Percentiles rank a stretch among this genome's conserved stretches.
Conservation (phyloP, 2,797 vertebrate genomes). For the Podargus strigoides region DNA sequence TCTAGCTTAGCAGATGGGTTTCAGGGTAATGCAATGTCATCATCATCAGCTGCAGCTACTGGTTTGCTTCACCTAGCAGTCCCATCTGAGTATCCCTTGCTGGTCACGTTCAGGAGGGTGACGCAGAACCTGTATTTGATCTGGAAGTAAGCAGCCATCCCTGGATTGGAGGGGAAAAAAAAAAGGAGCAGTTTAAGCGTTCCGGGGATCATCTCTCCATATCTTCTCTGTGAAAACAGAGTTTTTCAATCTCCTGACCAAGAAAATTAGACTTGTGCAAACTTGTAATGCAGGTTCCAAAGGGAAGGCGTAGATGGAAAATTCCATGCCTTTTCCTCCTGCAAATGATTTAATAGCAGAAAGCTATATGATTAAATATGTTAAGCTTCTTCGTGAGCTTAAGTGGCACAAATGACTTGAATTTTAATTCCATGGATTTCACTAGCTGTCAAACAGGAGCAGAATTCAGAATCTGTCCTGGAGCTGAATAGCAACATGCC, state of each 20-base stretch:
- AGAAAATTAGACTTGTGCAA: neutral
- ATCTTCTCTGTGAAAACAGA: neutral
- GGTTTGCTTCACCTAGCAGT: neutral
- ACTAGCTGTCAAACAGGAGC: neutral
- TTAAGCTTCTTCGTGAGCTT: conserved; percentile 15
- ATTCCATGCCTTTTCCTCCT: neutral
- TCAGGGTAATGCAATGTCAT: conserved; percentile 3
- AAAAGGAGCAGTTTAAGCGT: neutral
- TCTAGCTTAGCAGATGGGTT: neutral
- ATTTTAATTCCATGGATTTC: neutral
- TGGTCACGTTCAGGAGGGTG: neutral
- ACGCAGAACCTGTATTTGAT: neutral
- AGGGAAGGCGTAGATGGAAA: neutral
- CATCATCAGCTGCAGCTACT: neutral
- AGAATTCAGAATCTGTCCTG: neutral
- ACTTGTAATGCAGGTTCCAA: neutral
- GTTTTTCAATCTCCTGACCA: neutral
- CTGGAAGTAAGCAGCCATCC: neutral
- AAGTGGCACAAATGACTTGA: neutral
- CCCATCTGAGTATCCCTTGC: neutral
- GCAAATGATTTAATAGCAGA: neutral
- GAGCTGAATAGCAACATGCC: neutral
- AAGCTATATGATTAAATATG: neutral
- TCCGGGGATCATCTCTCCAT: neutral
- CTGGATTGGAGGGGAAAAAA: neutral